These are phyloP conservation scores for Philotrypesis tridentata DNA, from an alignment of 1,140 invertebrate species.

Conservation along the genomic window DNA sequence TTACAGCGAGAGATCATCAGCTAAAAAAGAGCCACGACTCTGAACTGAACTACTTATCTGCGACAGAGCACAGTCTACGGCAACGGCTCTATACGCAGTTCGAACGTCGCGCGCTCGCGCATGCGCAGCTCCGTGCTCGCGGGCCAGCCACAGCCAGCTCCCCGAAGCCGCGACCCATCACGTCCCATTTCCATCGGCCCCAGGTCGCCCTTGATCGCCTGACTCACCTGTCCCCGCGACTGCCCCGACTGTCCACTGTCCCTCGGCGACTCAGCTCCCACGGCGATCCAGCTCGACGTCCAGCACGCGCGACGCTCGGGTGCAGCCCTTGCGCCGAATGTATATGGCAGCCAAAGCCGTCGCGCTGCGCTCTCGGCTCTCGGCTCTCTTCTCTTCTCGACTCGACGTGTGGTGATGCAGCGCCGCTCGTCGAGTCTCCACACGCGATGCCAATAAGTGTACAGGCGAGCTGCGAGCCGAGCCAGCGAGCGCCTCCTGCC, in stretches of 20 bases:
- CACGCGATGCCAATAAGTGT: constrained; percentile 36
- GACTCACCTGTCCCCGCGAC: not conserved
- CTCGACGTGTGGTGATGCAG: not conserved
- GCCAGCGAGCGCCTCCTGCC: not conserved
- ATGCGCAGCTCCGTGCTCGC: constrained; percentile 60
- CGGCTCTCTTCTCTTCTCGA: not conserved
- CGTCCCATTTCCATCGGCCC: constrained; percentile 1
- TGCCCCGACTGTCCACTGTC: not conserved
- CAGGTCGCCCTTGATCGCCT: not conserved
- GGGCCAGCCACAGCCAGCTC: constrained; percentile 31
- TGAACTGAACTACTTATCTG: too few species aligned
- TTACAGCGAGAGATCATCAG: too few species aligned
- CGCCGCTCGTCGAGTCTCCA: not conserved
- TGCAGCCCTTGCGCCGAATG: not conserved
- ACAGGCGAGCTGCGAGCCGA: too few species aligned
- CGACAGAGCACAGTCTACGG: too few species aligned
- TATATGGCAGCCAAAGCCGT: constrained; percentile 10
- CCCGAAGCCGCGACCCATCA: not conserved
- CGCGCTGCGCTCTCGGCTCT: constrained; percentile 10
- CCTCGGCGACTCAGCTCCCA: not conserved
- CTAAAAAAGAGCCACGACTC: too few species aligned
- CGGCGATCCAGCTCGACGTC: not conserved
- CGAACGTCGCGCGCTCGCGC: constrained; percentile 62
- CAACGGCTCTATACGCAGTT: too few species aligned
- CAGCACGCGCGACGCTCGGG: not conserved